phyloP scores from a whole-genome alignment of 1,140 invertebrate genomes.

The Drosophila jambulina region DNA sequence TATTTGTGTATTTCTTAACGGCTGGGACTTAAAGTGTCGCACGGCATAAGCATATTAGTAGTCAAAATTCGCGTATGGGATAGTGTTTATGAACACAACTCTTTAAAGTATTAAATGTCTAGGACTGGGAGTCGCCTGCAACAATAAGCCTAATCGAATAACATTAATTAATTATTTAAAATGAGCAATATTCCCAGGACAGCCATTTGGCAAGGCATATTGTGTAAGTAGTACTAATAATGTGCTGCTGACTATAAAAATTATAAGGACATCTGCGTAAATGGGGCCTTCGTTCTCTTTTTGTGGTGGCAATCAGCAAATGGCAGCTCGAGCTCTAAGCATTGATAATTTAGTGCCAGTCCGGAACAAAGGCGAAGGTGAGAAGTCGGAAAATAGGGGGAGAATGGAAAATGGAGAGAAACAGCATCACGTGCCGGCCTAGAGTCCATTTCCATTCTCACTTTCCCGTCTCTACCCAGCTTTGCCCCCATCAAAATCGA shows the following conservation, averaged over 20 bases:
- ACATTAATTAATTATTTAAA: not conserved
- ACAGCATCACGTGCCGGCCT: slow-evolving; percentile 32
- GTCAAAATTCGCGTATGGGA: too few relatives aligned
- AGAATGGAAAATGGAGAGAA: not conserved
- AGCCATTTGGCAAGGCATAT: not conserved
- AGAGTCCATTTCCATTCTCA: slow-evolving; percentile 11
- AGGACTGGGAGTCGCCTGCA: too few relatives aligned
- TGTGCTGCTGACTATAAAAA: not conserved
- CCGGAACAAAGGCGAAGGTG: slow-evolving; percentile 12
- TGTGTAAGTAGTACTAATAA: not conserved
- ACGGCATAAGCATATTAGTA: too few relatives aligned
- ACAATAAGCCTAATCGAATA: too few relatives aligned
- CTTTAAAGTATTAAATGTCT: too few relatives aligned
- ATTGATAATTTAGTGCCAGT: slow-evolving; percentile 45
- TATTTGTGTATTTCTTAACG: too few relatives aligned
- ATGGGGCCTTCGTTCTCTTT: not conserved
- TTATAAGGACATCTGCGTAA: slow-evolving; percentile 18
- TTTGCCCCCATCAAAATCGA: slow-evolving; percentile 24
- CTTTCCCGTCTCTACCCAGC: not conserved
- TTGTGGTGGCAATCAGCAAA: slow-evolving; percentile 44
- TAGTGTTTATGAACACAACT: too few relatives aligned
- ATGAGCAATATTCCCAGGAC: not conserved
- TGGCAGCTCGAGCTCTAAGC: slow-evolving; percentile 39
- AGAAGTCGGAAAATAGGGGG: not conserved
- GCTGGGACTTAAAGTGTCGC: too few relatives aligned